A percentile compares a stretch with the other conserved stretches of the same genome.
These are phyloP conservation scores for Agonopterix heracliana DNA, from an alignment of 2,888 invertebrate genomes.

Conservation along the genomic window DNA sequence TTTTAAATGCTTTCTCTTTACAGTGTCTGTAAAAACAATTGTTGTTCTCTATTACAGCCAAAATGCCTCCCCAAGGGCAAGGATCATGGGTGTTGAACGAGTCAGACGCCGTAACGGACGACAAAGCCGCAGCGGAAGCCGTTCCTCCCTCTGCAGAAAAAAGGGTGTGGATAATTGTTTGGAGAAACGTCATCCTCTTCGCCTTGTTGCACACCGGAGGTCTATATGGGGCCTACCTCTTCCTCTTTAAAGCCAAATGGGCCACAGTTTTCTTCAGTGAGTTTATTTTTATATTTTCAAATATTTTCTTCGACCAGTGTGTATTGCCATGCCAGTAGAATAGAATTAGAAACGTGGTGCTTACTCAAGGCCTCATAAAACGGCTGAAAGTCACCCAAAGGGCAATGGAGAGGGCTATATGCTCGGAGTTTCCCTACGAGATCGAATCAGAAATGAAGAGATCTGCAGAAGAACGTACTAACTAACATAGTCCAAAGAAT, in stretches of 20 bases:
- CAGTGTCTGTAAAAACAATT: no score
- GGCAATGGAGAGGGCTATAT: no score
- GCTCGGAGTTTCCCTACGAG: no score
- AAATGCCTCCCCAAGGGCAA: conserved; percentile 63
- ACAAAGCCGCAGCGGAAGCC: conserved; percentile 25
- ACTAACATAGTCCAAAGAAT: no score
- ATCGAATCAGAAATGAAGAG: no score
- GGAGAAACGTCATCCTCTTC: conserved; percentile 88
- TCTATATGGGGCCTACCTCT: conserved; percentile 83
- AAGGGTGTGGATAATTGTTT: conserved; percentile 80
- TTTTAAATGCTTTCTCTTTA: no score
- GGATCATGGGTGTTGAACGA: conserved; percentile 60
- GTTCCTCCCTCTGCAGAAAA: conserved; percentile 69
- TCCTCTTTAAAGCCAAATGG: conserved; percentile 83
- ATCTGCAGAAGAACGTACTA: no score
- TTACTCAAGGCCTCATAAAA: no score
- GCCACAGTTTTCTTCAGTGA: conserved; percentile 82
- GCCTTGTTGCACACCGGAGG: conserved; percentile 81
- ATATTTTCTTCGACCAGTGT: no score
- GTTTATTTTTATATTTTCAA: conserved; percentile 24
- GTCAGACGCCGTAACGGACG: conserved; percentile 45
- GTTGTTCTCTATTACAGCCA: not conserved
- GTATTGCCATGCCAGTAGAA: no score
- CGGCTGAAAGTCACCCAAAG: no score
- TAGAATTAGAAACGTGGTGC: no score